phyloP scores from a whole-genome alignment of 2,797 vertebrate genomes.

The Parauchenoglanis ngamensis region DNA sequence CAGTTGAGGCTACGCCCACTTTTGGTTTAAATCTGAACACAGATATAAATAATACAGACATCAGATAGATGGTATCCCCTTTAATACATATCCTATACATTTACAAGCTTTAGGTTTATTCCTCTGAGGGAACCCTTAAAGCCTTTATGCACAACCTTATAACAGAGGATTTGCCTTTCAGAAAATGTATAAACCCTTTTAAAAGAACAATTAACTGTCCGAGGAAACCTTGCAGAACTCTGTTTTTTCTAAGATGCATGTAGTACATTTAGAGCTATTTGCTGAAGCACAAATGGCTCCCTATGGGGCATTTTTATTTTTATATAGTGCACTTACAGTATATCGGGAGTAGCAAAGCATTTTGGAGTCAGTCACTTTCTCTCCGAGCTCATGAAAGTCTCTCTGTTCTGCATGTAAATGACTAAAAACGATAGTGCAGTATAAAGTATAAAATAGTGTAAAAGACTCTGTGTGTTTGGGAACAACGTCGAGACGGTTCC shows the following conservation, averaged over 20 bases:
- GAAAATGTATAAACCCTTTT: neutral
- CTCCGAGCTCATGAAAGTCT: conserved; percentile 18
- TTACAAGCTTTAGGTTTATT: too few relatives aligned
- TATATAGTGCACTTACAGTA: conserved; percentile 26
- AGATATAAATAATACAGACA: neutral
- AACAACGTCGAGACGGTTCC: neutral
- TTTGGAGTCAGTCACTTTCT: conserved; percentile 48
- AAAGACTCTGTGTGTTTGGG: neutral
- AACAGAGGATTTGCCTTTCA: neutral
- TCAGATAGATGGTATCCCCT: neutral
- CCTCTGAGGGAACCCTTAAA: neutral
- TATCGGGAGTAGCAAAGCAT: conserved; percentile 24
- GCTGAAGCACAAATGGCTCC: conserved; percentile 16
- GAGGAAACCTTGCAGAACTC: neutral
- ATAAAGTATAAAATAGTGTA: neutral
- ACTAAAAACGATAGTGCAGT: neutral
- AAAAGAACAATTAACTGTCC: conserved; percentile 9
- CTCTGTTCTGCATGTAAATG: conserved; percentile 23
- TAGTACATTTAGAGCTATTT: conserved; percentile 25
- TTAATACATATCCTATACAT: neutral
- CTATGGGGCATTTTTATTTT: conserved; percentile 26
- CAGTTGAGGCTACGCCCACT: neutral
- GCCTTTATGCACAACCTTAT: neutral
- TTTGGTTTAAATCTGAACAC: neutral
- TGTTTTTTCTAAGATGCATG: conserved; percentile 8